Base-by-base conservation (phyloP, 2,797 vertebrate genomes). In the Netta rufina region DNA sequence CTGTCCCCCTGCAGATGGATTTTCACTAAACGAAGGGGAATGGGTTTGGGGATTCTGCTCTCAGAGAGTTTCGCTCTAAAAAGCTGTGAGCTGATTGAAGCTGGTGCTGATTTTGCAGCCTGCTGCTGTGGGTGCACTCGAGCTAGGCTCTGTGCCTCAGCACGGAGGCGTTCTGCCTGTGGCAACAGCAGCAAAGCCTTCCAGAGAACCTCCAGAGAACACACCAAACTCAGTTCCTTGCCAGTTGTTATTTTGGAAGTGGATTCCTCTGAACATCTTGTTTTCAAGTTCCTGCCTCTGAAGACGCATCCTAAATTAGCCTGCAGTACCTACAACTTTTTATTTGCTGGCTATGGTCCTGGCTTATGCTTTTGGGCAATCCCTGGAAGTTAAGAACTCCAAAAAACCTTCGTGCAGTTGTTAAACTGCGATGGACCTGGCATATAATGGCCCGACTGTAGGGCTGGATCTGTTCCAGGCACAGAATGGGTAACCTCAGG, bases 1-100 rank as follows among this genome's bases (percentile, higher is more conserved):
- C 0, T 2, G 3, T 25, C 51, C 45, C 33, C n/a, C 2, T 28
- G 11, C 62, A 56, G 32, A 30, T 2, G 0, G 56, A 8, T 28
- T 57, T 33, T 21, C 17, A 3, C 5, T 25, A 12, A 33, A 32
- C 2, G 17, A 49, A 71, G 18, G 14, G 36, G 72, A 78, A 4
- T 9, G 3, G 1, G 5, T 54, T 56, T 47, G 54, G 75, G 85
- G 41, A 14, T 28, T 8, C 45, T 88, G 47, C 49, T 76, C 20
- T 19, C 36, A 9, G 39, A 1, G 4, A 87, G 27, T 60, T 41
- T 72, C 20, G 9, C n/a, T 39, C 45, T 70, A n/a, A 27, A 22
- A 89, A 72, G 32, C 9, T 72, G 61, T 0, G 5, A 53, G 28
- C 36, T 62, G n/a, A 33, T 69, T 2, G 21, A 38, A 67, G 78